Conservation (phyloP, 2,888 invertebrate genomes). For the Meganola albula region DNA sequence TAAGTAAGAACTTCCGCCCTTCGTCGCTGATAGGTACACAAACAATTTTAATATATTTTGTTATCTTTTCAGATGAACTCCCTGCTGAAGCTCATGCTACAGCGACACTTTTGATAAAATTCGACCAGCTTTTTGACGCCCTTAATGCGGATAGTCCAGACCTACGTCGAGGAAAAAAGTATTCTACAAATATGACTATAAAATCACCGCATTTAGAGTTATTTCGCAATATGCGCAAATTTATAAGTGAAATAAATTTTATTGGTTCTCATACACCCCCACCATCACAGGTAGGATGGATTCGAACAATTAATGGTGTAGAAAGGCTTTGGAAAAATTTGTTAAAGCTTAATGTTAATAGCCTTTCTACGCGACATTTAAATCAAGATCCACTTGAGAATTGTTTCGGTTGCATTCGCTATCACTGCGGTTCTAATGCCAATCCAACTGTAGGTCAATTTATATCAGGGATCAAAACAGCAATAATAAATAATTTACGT, state of each 20-base stretch:
- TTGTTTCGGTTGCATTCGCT: slow-evolving; percentile 18
- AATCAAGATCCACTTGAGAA: slow-evolving; percentile 28
- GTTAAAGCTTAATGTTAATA: slow-evolving; percentile 9
- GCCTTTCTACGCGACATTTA: slow-evolving; percentile 21
- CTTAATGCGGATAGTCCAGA: slow-evolving; percentile 15
- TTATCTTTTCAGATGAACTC: not conserved
- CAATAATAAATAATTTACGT: slow-evolving; percentile 11
- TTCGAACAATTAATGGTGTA: slow-evolving; percentile 23
- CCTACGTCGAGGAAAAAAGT: slow-evolving; percentile 14
- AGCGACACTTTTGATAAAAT: slow-evolving; percentile 14
- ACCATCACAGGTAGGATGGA: slow-evolving; percentile 26
- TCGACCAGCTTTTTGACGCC: slow-evolving; percentile 22
- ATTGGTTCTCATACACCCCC: slow-evolving; percentile 15
- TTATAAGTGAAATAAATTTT: slow-evolving; percentile 12
- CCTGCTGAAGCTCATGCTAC: slow-evolving; percentile 6
- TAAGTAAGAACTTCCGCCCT: not conserved
- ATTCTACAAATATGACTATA: slow-evolving; percentile 11
- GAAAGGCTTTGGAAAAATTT: slow-evolving; percentile 12
- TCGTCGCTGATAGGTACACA: not conserved
- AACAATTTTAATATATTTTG: not conserved
- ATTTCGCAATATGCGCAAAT: slow-evolving; percentile 14
- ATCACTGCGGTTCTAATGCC: slow-evolving; percentile 23
- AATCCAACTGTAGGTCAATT: slow-evolving; percentile 26
- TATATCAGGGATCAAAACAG: slow-evolving; percentile 20
- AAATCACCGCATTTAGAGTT: slow-evolving; percentile 1